phyloP scores from a whole-genome alignment of 2,888 invertebrate species.

The Callimorpha dominula region DNA sequence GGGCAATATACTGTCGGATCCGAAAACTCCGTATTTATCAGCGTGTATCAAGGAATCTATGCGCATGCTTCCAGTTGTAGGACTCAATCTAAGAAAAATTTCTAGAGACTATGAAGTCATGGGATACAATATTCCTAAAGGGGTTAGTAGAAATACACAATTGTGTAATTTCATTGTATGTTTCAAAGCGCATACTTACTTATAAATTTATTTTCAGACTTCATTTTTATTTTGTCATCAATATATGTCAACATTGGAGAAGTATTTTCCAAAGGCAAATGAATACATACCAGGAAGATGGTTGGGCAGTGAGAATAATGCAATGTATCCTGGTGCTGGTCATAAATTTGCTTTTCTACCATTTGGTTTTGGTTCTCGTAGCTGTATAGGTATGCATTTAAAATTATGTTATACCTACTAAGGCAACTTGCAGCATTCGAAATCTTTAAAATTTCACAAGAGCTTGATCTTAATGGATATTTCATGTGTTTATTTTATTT shows the following conservation, averaged over 20 bases:
- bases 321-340: constrained; percentile 67
- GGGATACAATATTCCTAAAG: constrained; percentile 87
- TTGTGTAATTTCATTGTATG: background rate
- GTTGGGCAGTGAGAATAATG: constrained; percentile 72
- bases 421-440: too few species aligned
- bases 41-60: constrained; percentile 90
- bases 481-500: background rate
- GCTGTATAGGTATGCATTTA: constrained; percentile 86
- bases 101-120: constrained; percentile 84
- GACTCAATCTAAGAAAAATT: constrained; percentile 83
- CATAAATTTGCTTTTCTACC: constrained; percentile 88
- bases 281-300: constrained; percentile 92
- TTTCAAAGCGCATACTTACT: background rate
- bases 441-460: too few species aligned
- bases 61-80: constrained; percentile 86
- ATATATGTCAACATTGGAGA: constrained; percentile 83
- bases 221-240: constrained; percentile 6
- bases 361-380: constrained; percentile 89
- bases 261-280: constrained; percentile 55
- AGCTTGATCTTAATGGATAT: background rate
- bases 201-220: background rate
- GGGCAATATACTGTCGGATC: background rate
- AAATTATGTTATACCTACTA: background rate
- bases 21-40: constrained; percentile 85
- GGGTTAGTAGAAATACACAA: constrained; percentile 67